A percentile compares a stretch with the other conserved stretches of the same genome.
Conservation (phyloP, 2,113 vertebrate genomes). For the Axis porcinus region DNA sequence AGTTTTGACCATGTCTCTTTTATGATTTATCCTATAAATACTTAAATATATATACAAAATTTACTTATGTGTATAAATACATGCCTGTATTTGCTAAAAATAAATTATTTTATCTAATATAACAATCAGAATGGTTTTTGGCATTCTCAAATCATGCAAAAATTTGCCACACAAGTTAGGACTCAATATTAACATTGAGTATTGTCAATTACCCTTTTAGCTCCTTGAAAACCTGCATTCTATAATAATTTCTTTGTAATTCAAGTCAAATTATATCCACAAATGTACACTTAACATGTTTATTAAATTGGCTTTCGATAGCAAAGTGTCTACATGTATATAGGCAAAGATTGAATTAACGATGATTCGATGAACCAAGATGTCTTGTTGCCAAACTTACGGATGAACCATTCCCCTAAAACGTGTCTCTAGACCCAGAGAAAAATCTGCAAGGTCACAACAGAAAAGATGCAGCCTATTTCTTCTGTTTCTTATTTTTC, state of each 20-base stretch:
- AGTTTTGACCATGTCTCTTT: background rate
- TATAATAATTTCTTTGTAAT: slow-evolving; percentile 4
- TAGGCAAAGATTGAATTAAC: background rate
- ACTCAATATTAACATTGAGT: background rate
- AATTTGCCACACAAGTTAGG: background rate
- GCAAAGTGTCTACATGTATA: background rate
- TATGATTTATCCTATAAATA: background rate
- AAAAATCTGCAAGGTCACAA: background rate
- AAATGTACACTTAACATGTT: background rate
- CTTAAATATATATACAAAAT: background rate
- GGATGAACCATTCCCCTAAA: background rate
- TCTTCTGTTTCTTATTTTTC: background rate
- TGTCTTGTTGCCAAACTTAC: background rate
- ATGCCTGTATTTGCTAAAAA: background rate
- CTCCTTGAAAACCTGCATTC: background rate
- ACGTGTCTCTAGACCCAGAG: background rate
- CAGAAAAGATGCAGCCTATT: background rate
- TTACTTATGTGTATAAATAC: background rate
- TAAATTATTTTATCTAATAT: background rate
- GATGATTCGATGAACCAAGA: background rate
- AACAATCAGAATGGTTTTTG: background rate
- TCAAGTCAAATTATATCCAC: background rate
- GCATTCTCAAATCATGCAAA: background rate
- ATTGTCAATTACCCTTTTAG: background rate
- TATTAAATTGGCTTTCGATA: background rate